Evolutionary conservation across 2,797 vertebrate genomes (phyloP).

Genomic region (Cynopterus sphinx): DNA sequence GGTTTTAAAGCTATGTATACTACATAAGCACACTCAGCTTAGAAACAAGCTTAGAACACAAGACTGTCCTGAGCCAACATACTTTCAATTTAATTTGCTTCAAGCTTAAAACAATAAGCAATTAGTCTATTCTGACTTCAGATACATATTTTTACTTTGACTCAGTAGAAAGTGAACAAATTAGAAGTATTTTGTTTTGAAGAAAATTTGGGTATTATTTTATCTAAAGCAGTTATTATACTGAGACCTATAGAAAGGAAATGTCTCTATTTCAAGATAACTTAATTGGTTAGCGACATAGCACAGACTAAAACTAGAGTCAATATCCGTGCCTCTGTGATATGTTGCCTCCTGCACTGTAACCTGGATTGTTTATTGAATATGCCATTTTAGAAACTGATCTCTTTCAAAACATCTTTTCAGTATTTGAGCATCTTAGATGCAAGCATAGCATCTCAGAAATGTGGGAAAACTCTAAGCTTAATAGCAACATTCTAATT

Average conservation of each 20-base stretch:
- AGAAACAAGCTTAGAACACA: neutral
- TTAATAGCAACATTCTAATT: neutral
- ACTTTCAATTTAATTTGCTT: too few relatives aligned
- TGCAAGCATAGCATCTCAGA: neutral
- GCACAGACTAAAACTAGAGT: neutral
- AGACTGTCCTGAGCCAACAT: neutral
- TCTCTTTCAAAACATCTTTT: slow-evolving; percentile 22
- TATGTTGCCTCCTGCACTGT: neutral
- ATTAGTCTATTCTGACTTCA: neutral
- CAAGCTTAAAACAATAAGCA: too few relatives aligned
- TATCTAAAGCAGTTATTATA: neutral
- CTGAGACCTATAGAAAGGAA: neutral
- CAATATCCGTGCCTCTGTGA: neutral
- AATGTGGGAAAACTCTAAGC: neutral
- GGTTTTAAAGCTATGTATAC: neutral
- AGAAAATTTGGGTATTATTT: neutral
- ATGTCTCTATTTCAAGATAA: neutral
- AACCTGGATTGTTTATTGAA: neutral
- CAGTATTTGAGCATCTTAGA: neutral
- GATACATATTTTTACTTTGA: neutral
- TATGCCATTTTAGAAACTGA: neutral
- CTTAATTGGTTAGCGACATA: neutral
- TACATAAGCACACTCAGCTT: neutral
- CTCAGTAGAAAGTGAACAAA: neutral
- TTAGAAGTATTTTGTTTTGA: neutral